phyloP scores from a whole-genome alignment of 2,888 invertebrate genomes.

The Pantelozetes paolii region DNA sequence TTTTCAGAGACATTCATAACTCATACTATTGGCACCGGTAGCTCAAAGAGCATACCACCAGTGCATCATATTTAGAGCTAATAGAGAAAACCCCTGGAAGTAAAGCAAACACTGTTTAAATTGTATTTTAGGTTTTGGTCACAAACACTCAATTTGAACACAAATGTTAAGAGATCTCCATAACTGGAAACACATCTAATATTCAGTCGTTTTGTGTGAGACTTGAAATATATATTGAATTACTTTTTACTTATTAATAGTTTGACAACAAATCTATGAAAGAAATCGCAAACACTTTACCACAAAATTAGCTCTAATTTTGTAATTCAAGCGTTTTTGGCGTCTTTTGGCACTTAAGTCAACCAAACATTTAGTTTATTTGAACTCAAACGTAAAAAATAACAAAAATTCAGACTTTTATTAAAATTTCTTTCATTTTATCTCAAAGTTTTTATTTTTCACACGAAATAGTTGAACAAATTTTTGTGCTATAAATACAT shows the following conservation, averaged over 20 bases:
- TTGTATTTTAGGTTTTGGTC: background rate
- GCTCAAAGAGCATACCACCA: background rate
- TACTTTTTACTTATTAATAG: conserved; percentile 11
- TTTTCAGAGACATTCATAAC: conserved; percentile 22
- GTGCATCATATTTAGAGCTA: background rate
- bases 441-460: no score
- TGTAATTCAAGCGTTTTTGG: background rate
- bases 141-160: conserved; percentile 1
- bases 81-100: background rate
- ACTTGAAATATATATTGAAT: background rate
- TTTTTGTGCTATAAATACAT: no score
- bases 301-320: background rate
- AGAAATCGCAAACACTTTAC: background rate
- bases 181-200: background rate
- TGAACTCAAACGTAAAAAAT: no score
- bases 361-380: no score
- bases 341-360: no score
- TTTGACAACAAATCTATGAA: background rate
- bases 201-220: background rate
- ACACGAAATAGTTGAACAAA: no score
- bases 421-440: no score
- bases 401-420: no score
- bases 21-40: background rate
- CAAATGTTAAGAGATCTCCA: background rate
- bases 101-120: conserved; percentile 1